These are phyloP conservation scores for Polyommatus iphigenia DNA, from an alignment of 2,888 invertebrate genomes.

Conservation along the genomic window DNA sequence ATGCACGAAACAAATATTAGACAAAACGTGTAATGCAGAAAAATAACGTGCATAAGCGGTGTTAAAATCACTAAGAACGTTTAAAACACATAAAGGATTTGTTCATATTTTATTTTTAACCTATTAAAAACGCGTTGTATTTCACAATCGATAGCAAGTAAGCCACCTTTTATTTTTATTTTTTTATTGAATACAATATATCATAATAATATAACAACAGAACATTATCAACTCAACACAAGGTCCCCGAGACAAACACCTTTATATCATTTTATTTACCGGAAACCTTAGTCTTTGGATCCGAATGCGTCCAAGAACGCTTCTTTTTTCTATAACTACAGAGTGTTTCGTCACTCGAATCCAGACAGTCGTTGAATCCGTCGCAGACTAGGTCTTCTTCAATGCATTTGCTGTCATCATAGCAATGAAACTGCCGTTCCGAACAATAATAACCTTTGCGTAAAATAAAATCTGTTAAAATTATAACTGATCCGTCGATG, in stretches of 20 bases:
- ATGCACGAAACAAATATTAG: constrained; percentile 5
- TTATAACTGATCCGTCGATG: background rate
- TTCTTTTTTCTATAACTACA: constrained; percentile 73
- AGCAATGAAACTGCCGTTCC: constrained; percentile 75
- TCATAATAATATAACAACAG: constrained; percentile 11
- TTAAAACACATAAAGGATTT: constrained; percentile 33
- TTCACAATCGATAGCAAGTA: background rate
- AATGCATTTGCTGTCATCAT: constrained; percentile 82
- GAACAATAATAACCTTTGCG: constrained; percentile 67
- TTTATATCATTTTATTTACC: constrained; percentile 37
- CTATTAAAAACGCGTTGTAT: background rate
- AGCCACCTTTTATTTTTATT: background rate
- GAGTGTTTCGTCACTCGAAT: constrained; percentile 82
- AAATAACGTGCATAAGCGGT: constrained; percentile 37
- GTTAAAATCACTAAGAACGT: constrained; percentile 29
- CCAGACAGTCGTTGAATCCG: constrained; percentile 80
- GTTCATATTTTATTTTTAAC: background rate
- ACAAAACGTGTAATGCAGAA: constrained; percentile 30
- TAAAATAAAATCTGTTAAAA: constrained; percentile 45
- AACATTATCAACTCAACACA: constrained; percentile 34
- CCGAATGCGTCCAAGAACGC: constrained; percentile 49
- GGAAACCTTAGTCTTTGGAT: constrained; percentile 35
- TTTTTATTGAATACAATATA: background rate
- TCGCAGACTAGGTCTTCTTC: constrained; percentile 80
- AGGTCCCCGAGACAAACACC: constrained; percentile 35